Evolutionary conservation across 1,140 invertebrate species (phyloP).

Genomic region (Drosophila nigromelanica): DNA sequence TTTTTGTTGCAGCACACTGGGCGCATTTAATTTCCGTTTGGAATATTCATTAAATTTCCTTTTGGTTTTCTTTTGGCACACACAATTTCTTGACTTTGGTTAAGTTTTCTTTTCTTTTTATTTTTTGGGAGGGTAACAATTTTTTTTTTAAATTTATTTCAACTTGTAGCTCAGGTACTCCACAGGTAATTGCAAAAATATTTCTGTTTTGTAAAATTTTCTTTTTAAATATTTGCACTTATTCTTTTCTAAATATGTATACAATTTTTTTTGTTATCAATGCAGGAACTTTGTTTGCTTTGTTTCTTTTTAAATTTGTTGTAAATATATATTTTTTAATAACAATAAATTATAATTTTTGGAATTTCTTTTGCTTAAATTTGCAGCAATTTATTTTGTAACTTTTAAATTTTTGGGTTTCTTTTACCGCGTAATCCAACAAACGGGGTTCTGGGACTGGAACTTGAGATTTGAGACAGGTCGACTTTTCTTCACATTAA

Average conservation of each 20-base stretch:
- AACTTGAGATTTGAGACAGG: constrained; percentile 36
- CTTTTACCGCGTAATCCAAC: constrained; percentile 74
- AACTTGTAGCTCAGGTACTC: constrained; percentile 14
- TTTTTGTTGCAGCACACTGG: constrained; percentile 43
- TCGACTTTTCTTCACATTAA: constrained; percentile 81
- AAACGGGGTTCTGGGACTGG: constrained; percentile 45
- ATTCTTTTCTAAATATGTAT: constrained; percentile 4
- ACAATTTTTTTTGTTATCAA: constrained; percentile 33
- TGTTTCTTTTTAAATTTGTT: not conserved
- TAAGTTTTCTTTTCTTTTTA: constrained; percentile 29
- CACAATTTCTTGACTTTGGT: constrained; percentile 41
- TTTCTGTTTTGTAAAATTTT: constrained; percentile 21
- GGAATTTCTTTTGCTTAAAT: constrained; percentile 17
- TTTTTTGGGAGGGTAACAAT: constrained; percentile 5
- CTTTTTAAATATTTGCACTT: constrained; percentile 43
- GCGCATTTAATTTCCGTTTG: constrained; percentile 41
- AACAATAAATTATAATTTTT: constrained; percentile 60
- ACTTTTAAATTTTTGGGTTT: constrained; percentile 20
- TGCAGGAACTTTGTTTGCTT: constrained; percentile 76
- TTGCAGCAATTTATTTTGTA: constrained; percentile 22
- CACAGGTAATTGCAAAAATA: constrained; percentile 35
- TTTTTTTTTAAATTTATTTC: not conserved
- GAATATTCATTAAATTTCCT: constrained; percentile 34
- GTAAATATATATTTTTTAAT: constrained; percentile 37
- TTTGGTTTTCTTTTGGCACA: constrained; percentile 43